A percentile compares a stretch with the other conserved stretches of the same genome.
These are phyloP conservation scores for Steinernema carpocapsae DNA, from an alignment of 2,888 invertebrate species.

Conservation along the genomic window DNA sequence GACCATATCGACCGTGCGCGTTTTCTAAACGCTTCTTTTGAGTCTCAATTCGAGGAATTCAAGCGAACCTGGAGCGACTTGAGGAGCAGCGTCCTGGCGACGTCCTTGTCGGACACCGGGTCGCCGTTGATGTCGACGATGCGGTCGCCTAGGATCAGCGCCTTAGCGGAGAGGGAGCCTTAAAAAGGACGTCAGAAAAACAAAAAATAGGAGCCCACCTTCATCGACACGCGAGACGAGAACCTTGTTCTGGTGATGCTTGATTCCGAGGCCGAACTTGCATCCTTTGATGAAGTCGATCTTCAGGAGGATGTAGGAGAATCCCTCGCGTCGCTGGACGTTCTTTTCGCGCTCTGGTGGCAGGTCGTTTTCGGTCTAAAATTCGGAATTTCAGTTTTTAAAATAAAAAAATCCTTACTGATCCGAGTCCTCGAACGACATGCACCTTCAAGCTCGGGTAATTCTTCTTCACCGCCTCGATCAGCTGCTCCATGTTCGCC, in stretches of 20 bases:
- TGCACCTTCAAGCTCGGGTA: background rate
- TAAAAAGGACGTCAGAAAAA: background rate
- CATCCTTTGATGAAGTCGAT: slow-evolving; percentile 42
- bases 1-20: slow-evolving; percentile 38
- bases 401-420: background rate
- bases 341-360: slow-evolving; percentile 42
- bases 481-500: slow-evolving; percentile 17
- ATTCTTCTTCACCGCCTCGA: slow-evolving; percentile 20
- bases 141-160: slow-evolving; percentile 39
- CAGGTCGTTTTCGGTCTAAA: slow-evolving; percentile 38
- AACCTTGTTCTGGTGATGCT: slow-evolving; percentile 45
- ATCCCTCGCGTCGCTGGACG: slow-evolving; percentile 41
- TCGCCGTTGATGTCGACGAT: slow-evolving; percentile 43
- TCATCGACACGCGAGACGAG: slow-evolving; percentile 41
- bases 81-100: slow-evolving; percentile 40
- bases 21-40: slow-evolving; percentile 36
- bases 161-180: slow-evolving; percentile 43
- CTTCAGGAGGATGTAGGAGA: slow-evolving; percentile 40
- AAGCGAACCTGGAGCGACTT: slow-evolving; percentile 40
- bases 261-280: slow-evolving; percentile 47
- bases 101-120: slow-evolving; percentile 44
- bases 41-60: background rate
- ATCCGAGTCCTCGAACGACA: slow-evolving; percentile 29
- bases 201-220: slow-evolving; percentile 5
- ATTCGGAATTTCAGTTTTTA: background rate